Evolutionary conservation across 2,113 vertebrate genomes (phyloP), one percentile per base, ranked within the genome.

Genomic region (Anser brachyrhynchus): DNA sequence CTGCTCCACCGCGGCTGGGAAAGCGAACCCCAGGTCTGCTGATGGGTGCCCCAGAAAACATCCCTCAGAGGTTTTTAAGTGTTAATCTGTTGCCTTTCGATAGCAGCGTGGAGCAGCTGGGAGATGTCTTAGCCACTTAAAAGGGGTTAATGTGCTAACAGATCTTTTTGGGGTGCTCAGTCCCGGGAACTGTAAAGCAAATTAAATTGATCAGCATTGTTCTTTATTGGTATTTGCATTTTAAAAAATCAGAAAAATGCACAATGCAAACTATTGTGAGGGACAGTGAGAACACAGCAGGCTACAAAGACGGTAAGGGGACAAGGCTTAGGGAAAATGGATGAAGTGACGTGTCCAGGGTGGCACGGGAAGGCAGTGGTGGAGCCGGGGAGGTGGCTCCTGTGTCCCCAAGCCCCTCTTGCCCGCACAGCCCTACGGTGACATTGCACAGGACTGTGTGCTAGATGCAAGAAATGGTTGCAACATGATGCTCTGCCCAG

Each of bases 341-440:
- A 13, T 7, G 17, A 55, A 69, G 17, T 58, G 31, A 51, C 14
- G 62, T 64, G 69, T 49, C 54, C 52, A 25, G 76, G 29, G 73
- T 10, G 67, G 37, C 41, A 79, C 0, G 0, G 46, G 52, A 71
- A 7, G n/a, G 44, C 17, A 55, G 51, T 15, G 28, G 11, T 61
- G 88, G 66, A 85, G 61, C 5, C 19, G 2, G 3, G 19, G 41
- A 49, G 15, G 29, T 31, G 22, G 20, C 26, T 71, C 10, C 26
- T 46, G 12, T 3, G 2, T 55, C 37, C 43, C 26, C 2, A 1
- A n/a, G 9, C 21, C 51, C 1, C 0, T 55, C 9, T 8, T 37
- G 16, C 41, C 85, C 41, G 23, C 49, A 41, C 3, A 1, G 37
- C 26, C 76, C 39, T 43, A 39, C 31, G 25, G 28, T 23, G 17